Base-by-base conservation (phyloP, 2,888 invertebrate genomes). In the Drosophila antonietae region DNA sequence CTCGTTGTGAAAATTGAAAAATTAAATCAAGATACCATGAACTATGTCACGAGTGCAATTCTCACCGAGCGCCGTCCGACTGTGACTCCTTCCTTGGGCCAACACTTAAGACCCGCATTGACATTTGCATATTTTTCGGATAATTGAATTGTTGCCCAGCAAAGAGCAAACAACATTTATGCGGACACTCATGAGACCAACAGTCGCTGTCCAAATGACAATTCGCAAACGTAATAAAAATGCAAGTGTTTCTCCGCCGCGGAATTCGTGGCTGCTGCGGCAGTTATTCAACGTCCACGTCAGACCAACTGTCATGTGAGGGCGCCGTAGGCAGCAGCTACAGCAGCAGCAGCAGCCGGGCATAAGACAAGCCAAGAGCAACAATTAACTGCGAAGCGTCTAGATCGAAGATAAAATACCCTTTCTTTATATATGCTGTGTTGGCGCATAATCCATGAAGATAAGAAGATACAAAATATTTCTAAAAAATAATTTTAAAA, bases 61-160 rank as follows among this genome's bases (percentile, higher is more conserved):
- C 68, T 46, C 44, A 59, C 39, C 51, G 15, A 15, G 23, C 37
- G 31, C 14, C 35, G n/a, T 12, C 35, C 37, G 14, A 28, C 28
- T 28, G 28, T 28, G 28, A 28, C 28, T 28, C n/a, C 14, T 43
- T 69, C 52, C 63, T 68, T 55, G 60, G 53, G 41, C 59, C 44
- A 68, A 78, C 68, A 74, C 67, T 68, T 78, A 49, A 77, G 57
- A 28, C 78, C 78, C 74, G 78, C 78, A 78, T 83, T 83, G 80
- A 66, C 76, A 88, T 89, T 81, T 90, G 83, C 80, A 90, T 88
- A 77, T 77, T 62, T 64, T 81, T 80, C 81, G 64, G 81, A 82
- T 90, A 89, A 91, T 91, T 91, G 90, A 91, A 91, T 90, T 90
- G 91, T 90, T 90, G 91, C 88, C 80, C 87, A 83, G 83, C 76